phyloP scores from a whole-genome alignment of 2,113 vertebrate species.

The Rhodinocichla rosea region DNA sequence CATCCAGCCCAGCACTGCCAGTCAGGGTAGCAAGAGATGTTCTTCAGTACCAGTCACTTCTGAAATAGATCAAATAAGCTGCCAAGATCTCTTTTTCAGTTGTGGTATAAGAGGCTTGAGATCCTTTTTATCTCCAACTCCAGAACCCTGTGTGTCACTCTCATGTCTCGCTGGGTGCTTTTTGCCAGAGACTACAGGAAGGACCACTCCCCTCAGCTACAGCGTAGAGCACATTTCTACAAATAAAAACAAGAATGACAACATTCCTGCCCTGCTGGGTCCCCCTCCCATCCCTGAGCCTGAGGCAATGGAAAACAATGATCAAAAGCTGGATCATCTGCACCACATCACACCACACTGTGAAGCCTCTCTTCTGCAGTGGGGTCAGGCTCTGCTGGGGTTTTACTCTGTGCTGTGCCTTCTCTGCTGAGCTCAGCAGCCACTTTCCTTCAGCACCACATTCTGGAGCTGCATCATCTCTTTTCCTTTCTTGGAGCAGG shows the following conservation, averaged over 20 bases:
- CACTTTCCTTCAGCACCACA: not conserved
- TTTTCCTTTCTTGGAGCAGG: not conserved
- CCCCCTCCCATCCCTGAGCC: not conserved
- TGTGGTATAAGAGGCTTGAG: not conserved
- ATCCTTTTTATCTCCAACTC: not conserved
- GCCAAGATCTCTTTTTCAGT: not conserved
- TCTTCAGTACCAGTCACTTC: not conserved
- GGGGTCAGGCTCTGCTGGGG: not conserved
- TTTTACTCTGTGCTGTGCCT: not conserved
- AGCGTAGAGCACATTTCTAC: not conserved
- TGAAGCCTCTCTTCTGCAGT: fast-evolving
- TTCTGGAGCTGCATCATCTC: not conserved
- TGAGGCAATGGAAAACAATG: not conserved
- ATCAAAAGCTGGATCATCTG: not conserved
- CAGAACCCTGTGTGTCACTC: not conserved
- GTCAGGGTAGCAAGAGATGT: not conserved
- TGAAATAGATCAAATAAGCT: not conserved
- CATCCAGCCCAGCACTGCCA: not conserved
- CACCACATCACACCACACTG: fast-evolving
- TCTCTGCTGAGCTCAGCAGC: not conserved
- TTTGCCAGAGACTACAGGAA: not conserved
- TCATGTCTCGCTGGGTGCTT: not conserved
- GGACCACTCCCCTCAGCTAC: fast-evolving
- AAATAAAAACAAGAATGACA: not conserved
- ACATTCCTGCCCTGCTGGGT: not conserved